phyloP scores from a whole-genome alignment of 2,113 vertebrate species.

The Pomatostomus ruficeps region DNA sequence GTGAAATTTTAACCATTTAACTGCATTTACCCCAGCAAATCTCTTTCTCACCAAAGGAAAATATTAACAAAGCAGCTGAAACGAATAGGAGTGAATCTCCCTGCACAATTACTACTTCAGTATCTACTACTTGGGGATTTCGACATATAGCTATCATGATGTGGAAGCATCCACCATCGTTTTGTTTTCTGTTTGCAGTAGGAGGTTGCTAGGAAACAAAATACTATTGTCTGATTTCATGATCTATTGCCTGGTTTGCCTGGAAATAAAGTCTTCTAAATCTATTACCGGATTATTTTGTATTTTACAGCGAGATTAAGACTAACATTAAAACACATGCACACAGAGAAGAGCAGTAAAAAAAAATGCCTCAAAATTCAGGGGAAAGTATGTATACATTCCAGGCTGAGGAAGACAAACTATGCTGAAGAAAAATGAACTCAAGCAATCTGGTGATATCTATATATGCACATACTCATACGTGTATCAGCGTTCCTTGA shows the following conservation, averaged over 20 bases:
- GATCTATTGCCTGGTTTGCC: slow-evolving; percentile 69
- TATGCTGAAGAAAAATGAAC: background rate
- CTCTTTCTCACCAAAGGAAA: background rate
- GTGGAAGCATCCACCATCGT: slow-evolving; percentile 61
- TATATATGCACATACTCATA: background rate
- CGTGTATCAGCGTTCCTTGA: background rate
- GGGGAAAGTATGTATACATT: background rate
- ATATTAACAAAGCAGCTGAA: background rate
- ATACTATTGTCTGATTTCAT: slow-evolving; percentile 76
- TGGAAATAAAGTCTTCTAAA: slow-evolving; percentile 63
- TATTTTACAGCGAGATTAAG: slow-evolving; percentile 3
- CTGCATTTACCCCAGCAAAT: background rate
- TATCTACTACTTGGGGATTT: background rate
- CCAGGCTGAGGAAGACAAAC: background rate
- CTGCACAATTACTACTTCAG: background rate
- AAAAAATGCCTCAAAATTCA: background rate
- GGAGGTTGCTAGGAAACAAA: slow-evolving; percentile 77
- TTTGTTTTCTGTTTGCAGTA: slow-evolving; percentile 74
- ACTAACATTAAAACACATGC: background rate
- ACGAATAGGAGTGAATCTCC: background rate
- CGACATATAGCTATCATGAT: slow-evolving; percentile 2
- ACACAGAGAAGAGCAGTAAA: background rate
- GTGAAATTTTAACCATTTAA: background rate
- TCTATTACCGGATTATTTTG: slow-evolving; percentile 62
- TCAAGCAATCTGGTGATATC: background rate